Conservation (phyloP, 1,140 invertebrate genomes). For the Eueides isabella region DNA sequence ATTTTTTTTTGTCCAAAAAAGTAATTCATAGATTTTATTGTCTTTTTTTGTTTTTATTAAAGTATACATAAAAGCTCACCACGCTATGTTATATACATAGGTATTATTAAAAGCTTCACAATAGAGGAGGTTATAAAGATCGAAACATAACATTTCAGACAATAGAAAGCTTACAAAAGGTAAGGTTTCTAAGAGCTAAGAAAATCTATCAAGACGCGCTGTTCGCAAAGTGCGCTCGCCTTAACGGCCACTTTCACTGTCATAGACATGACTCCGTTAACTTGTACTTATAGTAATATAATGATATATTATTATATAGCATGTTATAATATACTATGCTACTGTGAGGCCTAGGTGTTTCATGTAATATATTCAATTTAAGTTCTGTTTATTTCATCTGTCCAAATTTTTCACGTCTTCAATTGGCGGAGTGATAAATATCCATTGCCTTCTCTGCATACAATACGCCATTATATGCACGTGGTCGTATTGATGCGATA, state of each 20-base stretch:
- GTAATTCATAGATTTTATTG: no score
- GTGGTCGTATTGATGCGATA: slow-evolving; percentile 43
- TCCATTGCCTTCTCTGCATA: slow-evolving; percentile 22
- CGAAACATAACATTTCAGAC: slow-evolving; percentile 5
- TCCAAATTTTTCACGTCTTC: slow-evolving; percentile 15
- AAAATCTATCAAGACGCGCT: slow-evolving; percentile 39
- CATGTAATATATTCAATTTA: not conserved
- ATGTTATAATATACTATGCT: not conserved
- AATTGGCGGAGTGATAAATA: not conserved
- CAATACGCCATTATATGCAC: slow-evolving; percentile 35
- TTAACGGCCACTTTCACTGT: slow-evolving; percentile 69
- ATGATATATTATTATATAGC: slow-evolving; percentile 9
- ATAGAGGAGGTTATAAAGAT: not conserved
- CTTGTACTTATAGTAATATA: slow-evolving; percentile 11
- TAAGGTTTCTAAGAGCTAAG: slow-evolving; percentile 24
- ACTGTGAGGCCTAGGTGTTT: not conserved
- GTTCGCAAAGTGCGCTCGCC: slow-evolving; percentile 46
- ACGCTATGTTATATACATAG: not conserved
- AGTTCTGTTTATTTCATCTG: not conserved
- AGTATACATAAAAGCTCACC: not conserved
- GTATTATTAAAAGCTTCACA: not conserved
- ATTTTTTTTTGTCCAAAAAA: no score
- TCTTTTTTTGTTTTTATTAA: no score
- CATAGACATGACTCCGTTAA: slow-evolving; percentile 36
- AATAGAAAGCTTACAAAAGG: slow-evolving; percentile 23